These are phyloP conservation scores for Eurosta solidaginis DNA, from an alignment of 1,140 invertebrate species.

Conservation along the genomic window DNA sequence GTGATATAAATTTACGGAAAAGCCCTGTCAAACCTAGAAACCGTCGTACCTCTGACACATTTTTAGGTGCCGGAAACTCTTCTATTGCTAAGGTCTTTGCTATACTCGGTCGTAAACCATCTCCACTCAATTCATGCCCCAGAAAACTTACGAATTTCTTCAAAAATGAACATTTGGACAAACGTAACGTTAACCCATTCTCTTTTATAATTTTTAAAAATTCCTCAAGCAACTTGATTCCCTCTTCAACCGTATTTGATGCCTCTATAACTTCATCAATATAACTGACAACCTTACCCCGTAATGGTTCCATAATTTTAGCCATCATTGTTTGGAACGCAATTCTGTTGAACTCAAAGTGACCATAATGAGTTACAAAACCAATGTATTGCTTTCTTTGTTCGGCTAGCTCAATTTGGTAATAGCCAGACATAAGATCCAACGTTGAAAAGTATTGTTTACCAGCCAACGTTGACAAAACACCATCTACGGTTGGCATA, in stretches of 20 bases:
- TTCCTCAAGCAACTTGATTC: background rate
- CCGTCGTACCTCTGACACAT: constrained; percentile 36
- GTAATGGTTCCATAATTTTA: background rate
- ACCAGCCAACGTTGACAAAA: constrained; percentile 54
- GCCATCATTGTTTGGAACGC: constrained; percentile 49
- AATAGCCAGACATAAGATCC: constrained; percentile 61
- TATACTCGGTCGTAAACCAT: constrained; percentile 41
- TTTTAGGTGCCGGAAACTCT: constrained; percentile 35
- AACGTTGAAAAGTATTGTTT: constrained; percentile 58
- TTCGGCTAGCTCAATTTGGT: constrained; percentile 58
- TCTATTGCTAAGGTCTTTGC: constrained; percentile 36
- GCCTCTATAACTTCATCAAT: constrained; percentile 15
- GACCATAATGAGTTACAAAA: constrained; percentile 47
- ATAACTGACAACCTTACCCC: constrained; percentile 11
- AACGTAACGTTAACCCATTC: constrained; percentile 34
- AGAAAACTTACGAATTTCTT: constrained; percentile 34
- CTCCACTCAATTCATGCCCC: constrained; percentile 38
- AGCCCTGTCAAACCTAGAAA: constrained; percentile 40
- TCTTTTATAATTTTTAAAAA: constrained; percentile 31
- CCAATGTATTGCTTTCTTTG: constrained; percentile 58
- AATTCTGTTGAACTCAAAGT: constrained; percentile 41
- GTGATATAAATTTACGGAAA: constrained; percentile 42
- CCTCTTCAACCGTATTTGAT: constrained; percentile 7
- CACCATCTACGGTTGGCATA: constrained; percentile 60
- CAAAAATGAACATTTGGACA: constrained; percentile 48